Conservation (phyloP, 2,113 vertebrate species). For the Phaethornis superciliosus region DNA sequence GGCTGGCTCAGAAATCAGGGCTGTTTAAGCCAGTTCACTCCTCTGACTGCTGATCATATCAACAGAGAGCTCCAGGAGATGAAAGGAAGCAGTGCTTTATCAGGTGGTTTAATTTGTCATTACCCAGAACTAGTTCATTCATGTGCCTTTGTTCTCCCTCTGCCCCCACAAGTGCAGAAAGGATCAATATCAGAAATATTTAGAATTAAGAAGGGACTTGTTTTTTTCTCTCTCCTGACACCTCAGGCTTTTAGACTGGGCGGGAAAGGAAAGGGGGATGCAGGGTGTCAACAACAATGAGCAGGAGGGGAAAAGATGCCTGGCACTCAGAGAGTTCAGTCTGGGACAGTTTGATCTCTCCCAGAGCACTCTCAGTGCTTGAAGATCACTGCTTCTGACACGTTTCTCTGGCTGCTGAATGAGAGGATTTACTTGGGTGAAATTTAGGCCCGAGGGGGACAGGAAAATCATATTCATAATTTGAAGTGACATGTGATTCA, state of each 20-base stretch:
- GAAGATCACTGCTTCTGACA: constrained; percentile 77
- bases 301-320: constrained; percentile 31
- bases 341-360: constrained; percentile 70
- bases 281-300: constrained; percentile 46
- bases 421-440: constrained; percentile 79
- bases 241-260: not conserved
- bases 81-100: not conserved
- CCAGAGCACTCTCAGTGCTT: constrained; percentile 59
- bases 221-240: not conserved
- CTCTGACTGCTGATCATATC: not conserved
- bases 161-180: not conserved
- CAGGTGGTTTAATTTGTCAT: constrained; percentile 23
- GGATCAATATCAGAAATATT: not conserved
- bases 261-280: not conserved
- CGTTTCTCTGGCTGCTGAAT: constrained; percentile 73
- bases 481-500: constrained; percentile 82
- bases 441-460: constrained; percentile 78
- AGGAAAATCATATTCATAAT: constrained; percentile 80
- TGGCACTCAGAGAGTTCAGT: constrained; percentile 48
- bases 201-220: not conserved
- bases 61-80: not conserved
- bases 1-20: not conserved
- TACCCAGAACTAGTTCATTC: not conserved
- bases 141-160: not conserved
- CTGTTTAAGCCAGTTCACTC: not conserved